Conservation (phyloP, 2,888 invertebrate species). For the Orchesella flavescens region DNA sequence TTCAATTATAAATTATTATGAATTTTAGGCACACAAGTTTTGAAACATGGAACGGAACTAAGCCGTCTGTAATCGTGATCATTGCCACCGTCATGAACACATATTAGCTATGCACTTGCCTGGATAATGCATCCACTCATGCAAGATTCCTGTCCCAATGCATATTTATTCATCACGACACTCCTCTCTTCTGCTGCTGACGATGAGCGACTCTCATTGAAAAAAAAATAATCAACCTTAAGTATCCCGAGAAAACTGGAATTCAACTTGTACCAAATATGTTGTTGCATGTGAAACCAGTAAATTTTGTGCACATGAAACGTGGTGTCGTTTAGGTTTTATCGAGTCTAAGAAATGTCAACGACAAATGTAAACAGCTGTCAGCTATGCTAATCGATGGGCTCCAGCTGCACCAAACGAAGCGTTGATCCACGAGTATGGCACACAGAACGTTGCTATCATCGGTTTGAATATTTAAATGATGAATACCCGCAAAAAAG, state of each 20-base stretch:
- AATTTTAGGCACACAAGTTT: too few relatives aligned
- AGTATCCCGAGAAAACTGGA: slow-evolving; percentile 23
- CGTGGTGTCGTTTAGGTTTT: not conserved
- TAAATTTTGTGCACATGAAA: not conserved
- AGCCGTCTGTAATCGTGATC: slow-evolving; percentile 19
- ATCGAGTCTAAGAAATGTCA: not conserved
- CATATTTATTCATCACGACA: slow-evolving; percentile 18
- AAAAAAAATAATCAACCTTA: slow-evolving; percentile 36
- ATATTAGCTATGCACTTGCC: slow-evolving; percentile 50
- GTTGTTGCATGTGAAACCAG: not conserved
- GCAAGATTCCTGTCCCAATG: slow-evolving; percentile 62
- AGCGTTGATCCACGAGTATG: not conserved
- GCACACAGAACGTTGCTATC: too few relatives aligned
- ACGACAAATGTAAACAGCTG: slow-evolving; percentile 47
- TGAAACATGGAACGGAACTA: not conserved
- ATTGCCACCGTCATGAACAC: slow-evolving; percentile 32
- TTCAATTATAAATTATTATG: too few relatives aligned
- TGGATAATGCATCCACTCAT: slow-evolving; percentile 63
- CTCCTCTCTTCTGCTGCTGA: not conserved
- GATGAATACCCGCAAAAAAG: too few relatives aligned
- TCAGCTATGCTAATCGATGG: slow-evolving; percentile 54
- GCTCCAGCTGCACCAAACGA: slow-evolving; percentile 50
- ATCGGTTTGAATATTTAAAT: too few relatives aligned
- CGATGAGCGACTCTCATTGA: slow-evolving; percentile 14
- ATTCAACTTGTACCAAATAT: too few relatives aligned